phyloP scores from a whole-genome alignment of 1,140 invertebrate species.

The Rhynchophorus ferrugineus region DNA sequence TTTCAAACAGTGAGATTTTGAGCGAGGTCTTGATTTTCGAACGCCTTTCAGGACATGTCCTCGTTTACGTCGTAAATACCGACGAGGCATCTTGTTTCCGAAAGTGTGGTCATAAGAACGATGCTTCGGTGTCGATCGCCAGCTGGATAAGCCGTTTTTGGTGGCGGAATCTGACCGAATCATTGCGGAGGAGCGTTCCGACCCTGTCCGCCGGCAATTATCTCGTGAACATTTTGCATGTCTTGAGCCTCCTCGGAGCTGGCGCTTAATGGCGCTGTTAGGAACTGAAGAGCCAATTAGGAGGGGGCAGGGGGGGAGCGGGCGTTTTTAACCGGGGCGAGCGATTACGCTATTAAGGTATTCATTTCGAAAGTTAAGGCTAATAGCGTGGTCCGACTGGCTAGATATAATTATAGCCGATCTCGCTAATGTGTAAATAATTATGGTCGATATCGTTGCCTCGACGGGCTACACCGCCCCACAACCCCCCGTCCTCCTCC shows the following conservation, averaged over 20 bases:
- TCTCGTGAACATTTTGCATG: conserved; percentile 5
- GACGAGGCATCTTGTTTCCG: too few species aligned
- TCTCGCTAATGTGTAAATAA: conserved; percentile 39
- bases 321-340: conserved; percentile 14
- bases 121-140: too few species aligned
- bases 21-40: too few species aligned
- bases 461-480: conserved; percentile 21
- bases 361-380: conserved; percentile 36
- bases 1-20: too few species aligned
- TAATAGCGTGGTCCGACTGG: conserved; percentile 31
- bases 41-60: too few species aligned
- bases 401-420: conserved; percentile 33
- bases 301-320: neutral
- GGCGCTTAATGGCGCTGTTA: neutral
- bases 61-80: too few species aligned
- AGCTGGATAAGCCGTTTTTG: too few species aligned
- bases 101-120: too few species aligned
- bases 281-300: neutral
- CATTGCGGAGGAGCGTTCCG: too few species aligned
- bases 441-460: conserved; percentile 31
- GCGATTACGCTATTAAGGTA: conserved; percentile 36
- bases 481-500: conserved; percentile 20
- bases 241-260: neutral
- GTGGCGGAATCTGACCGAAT: too few species aligned
- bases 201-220: neutral